Evolutionary conservation across 92 coral and sea anemone genomes (phyloP).

Genomic region (Epizoanthus fatuus): DNA sequence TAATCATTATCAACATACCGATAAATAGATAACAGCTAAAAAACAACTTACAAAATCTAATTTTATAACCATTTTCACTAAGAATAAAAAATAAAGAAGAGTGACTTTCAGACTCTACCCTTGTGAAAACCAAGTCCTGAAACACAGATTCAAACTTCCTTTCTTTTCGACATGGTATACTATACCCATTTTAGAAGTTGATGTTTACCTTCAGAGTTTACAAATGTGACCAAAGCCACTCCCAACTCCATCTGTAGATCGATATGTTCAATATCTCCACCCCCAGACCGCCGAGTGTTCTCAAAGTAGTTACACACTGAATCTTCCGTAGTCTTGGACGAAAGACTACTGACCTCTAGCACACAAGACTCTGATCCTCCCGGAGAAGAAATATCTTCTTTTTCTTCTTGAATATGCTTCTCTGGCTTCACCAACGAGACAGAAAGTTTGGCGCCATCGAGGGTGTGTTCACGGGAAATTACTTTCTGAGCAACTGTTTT

Average conservation of each 20-base stretch:
- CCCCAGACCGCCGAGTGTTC: conserved; percentile 85
- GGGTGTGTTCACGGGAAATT: background rate
- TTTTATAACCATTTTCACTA: background rate
- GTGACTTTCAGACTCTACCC: too few relatives aligned
- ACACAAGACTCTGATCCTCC: conserved; percentile 11
- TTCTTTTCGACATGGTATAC: background rate
- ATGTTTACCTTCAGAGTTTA: conserved; percentile 60
- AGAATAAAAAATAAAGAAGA: background rate
- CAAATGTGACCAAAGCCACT: conserved; percentile 77
- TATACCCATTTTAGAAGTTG: too few relatives aligned
- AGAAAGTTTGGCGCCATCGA: conserved; percentile 18
- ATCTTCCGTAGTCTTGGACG: conserved; percentile 64
- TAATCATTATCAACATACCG: too few relatives aligned
- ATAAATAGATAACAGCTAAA: too few relatives aligned
- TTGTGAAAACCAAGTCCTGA: background rate
- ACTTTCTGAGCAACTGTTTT: conserved; percentile 1
- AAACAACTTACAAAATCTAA: too few relatives aligned
- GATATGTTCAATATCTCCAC: conserved; percentile 77
- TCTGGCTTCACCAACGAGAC: background rate
- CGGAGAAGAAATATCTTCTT: background rate
- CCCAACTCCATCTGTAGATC: conserved; percentile 36
- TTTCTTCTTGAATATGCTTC: background rate
- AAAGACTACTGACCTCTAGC: conserved; percentile 71
- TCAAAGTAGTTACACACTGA: conserved; percentile 82
- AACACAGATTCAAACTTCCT: background rate